Evolutionary conservation across 2,113 vertebrate genomes (phyloP).

Genomic region (Mirza zaza): DNA sequence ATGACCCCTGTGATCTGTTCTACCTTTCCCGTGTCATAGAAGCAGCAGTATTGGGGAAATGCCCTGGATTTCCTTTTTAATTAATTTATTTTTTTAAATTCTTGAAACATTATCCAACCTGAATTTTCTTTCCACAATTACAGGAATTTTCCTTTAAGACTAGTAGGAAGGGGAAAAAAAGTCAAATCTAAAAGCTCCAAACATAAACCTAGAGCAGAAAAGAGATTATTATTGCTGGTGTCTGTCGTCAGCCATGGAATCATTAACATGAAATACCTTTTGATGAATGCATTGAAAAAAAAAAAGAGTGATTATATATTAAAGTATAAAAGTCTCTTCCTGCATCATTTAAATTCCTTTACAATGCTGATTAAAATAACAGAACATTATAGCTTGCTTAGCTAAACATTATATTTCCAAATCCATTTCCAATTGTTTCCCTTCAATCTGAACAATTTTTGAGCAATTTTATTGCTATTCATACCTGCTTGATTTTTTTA

Average conservation of each 20-base stretch:
- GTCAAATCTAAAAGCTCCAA: conserved; percentile 58
- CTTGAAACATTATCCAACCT: conserved; percentile 29
- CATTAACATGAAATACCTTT: conserved; percentile 71
- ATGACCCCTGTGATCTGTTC: background rate
- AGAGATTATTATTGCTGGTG: conserved; percentile 50
- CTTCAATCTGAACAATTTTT: conserved; percentile 86
- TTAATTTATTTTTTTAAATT: background rate
- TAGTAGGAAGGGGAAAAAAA: background rate
- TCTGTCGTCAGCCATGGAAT: conserved; percentile 66
- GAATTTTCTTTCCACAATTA: background rate
- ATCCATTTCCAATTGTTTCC: conserved; percentile 87
- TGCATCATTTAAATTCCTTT: conserved; percentile 82
- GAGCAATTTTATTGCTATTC: conserved; percentile 87
- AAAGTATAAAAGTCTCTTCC: conserved; percentile 81
- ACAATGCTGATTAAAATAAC: conserved; percentile 86
- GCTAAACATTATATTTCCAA: conserved; percentile 87
- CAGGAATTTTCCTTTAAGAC: conserved; percentile 56
- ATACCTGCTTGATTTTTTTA: conserved; percentile 84
- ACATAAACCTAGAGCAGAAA: conserved; percentile 30
- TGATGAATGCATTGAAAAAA: conserved; percentile 75
- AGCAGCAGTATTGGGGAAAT: background rate
- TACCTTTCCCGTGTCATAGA: background rate
- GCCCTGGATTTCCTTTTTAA: background rate
- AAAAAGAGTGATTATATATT: conserved; percentile 69
- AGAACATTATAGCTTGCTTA: conserved; percentile 85